Base-by-base conservation (phyloP, 2,888 invertebrate species). In the Scaptomyza parva region DNA sequence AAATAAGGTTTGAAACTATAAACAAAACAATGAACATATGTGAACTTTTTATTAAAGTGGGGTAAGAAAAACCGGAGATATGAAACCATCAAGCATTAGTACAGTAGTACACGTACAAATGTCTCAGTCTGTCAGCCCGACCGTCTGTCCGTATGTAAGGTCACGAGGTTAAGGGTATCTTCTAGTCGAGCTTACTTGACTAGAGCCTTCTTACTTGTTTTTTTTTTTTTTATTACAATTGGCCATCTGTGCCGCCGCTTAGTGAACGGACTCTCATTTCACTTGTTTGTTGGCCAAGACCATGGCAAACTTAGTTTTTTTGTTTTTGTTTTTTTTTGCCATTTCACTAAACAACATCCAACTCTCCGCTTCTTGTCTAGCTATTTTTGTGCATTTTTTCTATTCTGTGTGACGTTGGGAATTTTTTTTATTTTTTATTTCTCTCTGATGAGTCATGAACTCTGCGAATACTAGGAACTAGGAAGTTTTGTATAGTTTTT, bases 381-480 rank as follows among this genome's bases (percentile, higher is more conserved):
- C 57, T 58, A 51, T 70, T 54, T 70, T 41, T 63, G 37, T 74
- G 68, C 67, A 24, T 62, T 39, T 58, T 14, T 50, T 57, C 26
- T 35, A 22, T 14, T n/a, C 48, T 37, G 14, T 45, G 44, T 41
- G 50, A 40, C 35, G 37, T 35, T 67, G 68, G 24, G 7, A 26
- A 17, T 28, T 65, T 64, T 53, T 39, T 61, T 39, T 43, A 48
- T 40, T 33, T 43, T 52, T n/a, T 11, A 14, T 14, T 30, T n/a
- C n/a, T 6, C 44, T 40, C 57, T 58, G 66, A 76, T 74, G 76
- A 76, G 67, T 74, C 76, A 76, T 62, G 67, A 45, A 48, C 43
- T 61, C 40, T 60, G 41, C 9, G 26, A 54, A 51, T n/a, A n/a
- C 51, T 39, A 28, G 12, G 6, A 30, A 18, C 26, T 41, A 47